These are phyloP conservation scores for Alca torda DNA, from an alignment of 2,797 vertebrate species.

Conservation along the genomic window DNA sequence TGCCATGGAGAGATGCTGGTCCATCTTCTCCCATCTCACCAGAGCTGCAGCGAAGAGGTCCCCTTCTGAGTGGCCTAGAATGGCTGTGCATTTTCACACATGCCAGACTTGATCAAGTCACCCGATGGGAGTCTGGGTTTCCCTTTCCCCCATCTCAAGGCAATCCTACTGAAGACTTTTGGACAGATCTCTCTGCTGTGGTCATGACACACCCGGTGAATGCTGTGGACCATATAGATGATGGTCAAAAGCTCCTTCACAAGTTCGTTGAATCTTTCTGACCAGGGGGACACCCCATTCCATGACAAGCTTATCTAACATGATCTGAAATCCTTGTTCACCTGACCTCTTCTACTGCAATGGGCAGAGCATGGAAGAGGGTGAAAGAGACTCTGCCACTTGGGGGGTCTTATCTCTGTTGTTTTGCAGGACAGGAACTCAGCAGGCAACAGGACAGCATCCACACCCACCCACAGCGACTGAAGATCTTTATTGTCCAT, in stretches of 20 bases:
- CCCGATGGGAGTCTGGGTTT: neutral
- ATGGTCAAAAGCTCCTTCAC: neutral
- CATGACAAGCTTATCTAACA: neutral
- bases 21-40: neutral
- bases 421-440: neutral
- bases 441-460: neutral
- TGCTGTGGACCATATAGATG: neutral
- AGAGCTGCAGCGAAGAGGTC: neutral
- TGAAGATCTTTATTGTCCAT: neutral
- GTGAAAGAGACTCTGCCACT: neutral
- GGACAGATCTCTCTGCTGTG: neutral
- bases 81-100: neutral
- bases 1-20: neutral
- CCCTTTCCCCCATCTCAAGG: neutral
- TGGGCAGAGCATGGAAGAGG: neutral
- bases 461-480: neutral
- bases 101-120: rapidly evolving
- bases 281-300: neutral
- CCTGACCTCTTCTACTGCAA: neutral
- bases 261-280: neutral
- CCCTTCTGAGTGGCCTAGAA: neutral
- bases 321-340: neutral
- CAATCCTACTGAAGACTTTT: neutral
- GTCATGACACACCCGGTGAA: too few relatives aligned
- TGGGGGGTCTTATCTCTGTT: neutral